phyloP scores from a whole-genome alignment of 2,888 invertebrate species.

The Arrhopalites spinosus region DNA sequence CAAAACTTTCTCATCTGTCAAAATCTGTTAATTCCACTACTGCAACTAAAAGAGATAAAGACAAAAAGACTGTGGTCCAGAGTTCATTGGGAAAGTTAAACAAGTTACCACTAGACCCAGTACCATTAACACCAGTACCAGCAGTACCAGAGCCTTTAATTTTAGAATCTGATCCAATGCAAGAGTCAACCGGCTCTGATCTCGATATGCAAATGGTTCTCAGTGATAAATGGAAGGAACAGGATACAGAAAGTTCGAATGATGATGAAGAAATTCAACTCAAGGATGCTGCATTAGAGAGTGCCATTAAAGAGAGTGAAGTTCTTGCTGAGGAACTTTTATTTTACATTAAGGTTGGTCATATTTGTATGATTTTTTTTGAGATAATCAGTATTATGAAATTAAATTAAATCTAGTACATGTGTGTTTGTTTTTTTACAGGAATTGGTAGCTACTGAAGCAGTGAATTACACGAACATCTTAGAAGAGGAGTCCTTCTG shows the following conservation, averaged over 20 bases:
- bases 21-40: too few relatives aligned
- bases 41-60: neutral
- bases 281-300: slow-evolving; percentile 63
- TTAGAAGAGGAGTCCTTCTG: too few relatives aligned
- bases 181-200: neutral
- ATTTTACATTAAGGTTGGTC: too few relatives aligned
- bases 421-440: too few relatives aligned
- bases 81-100: neutral
- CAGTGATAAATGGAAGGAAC: slow-evolving; percentile 31
- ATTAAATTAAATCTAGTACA: too few relatives aligned
- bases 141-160: too few relatives aligned
- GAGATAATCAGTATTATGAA: too few relatives aligned
- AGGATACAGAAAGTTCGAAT: slow-evolving; percentile 36
- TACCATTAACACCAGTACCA: neutral
- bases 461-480: too few relatives aligned
- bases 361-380: too few relatives aligned
- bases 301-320: slow-evolving; percentile 65
- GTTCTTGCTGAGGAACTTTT: slow-evolving; percentile 66
- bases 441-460: too few relatives aligned
- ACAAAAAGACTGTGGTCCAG: neutral
- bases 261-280: slow-evolving; percentile 65
- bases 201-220: neutral
- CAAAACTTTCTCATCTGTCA: too few relatives aligned
- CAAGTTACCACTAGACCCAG: neutral
- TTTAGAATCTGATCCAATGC: neutral